A percentile compares a stretch with the other conserved stretches of the same genome.
Conservation (phyloP, 2,888 invertebrate species). For the Latrodectus elegans region DNA sequence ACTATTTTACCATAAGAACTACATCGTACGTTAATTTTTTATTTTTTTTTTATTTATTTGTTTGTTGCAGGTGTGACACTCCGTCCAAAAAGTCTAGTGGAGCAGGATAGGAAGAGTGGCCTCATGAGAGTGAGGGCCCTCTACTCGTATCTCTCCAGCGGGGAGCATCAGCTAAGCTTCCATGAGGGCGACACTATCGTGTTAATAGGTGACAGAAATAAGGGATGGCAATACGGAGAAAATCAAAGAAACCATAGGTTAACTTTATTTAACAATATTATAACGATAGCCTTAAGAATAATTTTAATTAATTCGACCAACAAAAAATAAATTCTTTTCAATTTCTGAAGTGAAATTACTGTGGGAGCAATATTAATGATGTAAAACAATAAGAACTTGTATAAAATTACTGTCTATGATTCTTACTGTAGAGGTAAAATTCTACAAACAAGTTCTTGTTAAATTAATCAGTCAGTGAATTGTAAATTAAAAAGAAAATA, state of each 20-base stretch:
- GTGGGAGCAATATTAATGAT: too few species aligned
- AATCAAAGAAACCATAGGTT: conserved; percentile 87
- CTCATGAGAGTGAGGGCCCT: conserved; percentile 88
- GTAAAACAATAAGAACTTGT: too few species aligned
- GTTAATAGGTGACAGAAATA: conserved; percentile 90
- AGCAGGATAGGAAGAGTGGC: conserved; percentile 72
- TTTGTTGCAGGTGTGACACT: conserved; percentile 49
- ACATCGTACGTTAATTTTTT: background rate
- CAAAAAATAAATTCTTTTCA: too few species aligned
- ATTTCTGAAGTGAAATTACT: too few species aligned
- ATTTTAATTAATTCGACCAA: too few species aligned
- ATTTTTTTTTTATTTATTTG: background rate
- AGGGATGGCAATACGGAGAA: conserved; percentile 98
- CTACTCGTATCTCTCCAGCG: conserved; percentile 90
- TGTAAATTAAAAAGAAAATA: too few species aligned
- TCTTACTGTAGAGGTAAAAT: too few species aligned
- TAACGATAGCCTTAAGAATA: too few species aligned
- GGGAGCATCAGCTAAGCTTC: conserved; percentile 94
- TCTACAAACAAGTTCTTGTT: too few species aligned
- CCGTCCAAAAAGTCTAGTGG: conserved; percentile 76
- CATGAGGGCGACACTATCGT: conserved; percentile 92
- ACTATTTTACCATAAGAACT: too few species aligned
- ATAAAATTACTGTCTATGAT: too few species aligned
- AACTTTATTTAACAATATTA: conserved; percentile 12
- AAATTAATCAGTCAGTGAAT: too few species aligned